These are phyloP conservation scores for Drosophila pandora DNA, from an alignment of 1,140 invertebrate species.

Conservation along the genomic window DNA sequence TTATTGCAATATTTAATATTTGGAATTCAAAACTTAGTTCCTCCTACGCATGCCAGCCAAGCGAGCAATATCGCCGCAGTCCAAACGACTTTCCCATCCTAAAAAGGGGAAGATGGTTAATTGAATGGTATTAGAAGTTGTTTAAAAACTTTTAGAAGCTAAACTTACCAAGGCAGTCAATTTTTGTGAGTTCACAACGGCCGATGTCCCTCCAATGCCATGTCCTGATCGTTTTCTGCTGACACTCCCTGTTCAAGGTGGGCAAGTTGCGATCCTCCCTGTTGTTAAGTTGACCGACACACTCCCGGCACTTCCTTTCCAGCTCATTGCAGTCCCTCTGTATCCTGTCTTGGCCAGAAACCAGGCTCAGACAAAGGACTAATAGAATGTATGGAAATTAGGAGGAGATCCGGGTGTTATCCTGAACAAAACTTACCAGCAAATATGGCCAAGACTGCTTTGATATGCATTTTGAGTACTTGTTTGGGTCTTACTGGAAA, in stretches of 20 bases:
- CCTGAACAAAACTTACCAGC: slow-evolving; percentile 4
- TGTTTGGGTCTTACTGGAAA: not conserved
- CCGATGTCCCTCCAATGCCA: slow-evolving; percentile 42
- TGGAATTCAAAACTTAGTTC: not conserved
- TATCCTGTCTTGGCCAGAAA: slow-evolving; percentile 17
- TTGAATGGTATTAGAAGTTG: not conserved
- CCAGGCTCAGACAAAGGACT: slow-evolving; percentile 35
- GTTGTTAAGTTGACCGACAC: slow-evolving; percentile 11
- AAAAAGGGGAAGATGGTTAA: not conserved
- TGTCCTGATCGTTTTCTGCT: not conserved
- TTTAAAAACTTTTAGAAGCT: not conserved
- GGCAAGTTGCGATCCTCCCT: not conserved
- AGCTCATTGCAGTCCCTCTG: slow-evolving; percentile 22
- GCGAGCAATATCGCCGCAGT: slow-evolving; percentile 28
- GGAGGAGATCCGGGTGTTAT: not conserved
- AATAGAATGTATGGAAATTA: no score
- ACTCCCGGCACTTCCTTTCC: slow-evolving; percentile 1
- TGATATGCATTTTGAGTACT: slow-evolving; percentile 12
- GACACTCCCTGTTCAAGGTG: slow-evolving; percentile 26
- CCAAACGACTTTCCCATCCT: slow-evolving; percentile 25
- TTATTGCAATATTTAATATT: not conserved
- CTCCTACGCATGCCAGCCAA: slow-evolving; percentile 10
- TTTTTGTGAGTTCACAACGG: slow-evolving; percentile 38
- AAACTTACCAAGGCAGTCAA: slow-evolving; percentile 30
- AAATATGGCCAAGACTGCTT: slow-evolving; percentile 4